Base-by-base conservation (phyloP, 2,797 vertebrate species). In the Galago senegalensis region DNA sequence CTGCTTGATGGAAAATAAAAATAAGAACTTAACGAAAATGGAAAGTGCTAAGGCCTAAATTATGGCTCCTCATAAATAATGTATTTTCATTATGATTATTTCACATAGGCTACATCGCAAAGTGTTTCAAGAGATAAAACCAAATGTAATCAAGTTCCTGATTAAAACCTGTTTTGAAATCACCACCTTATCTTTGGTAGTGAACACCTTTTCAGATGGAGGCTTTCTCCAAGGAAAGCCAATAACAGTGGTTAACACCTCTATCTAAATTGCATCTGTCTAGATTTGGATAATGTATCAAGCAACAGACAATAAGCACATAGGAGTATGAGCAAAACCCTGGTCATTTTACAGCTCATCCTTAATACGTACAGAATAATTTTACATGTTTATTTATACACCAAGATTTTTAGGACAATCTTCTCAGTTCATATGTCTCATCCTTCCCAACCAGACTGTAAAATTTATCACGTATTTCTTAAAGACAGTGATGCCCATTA, bases 21-120 rank as follows among this genome's bases (percentile, higher is more conserved):
- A 77, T 43, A 93, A 94, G 81, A 93, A 96, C 31, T 61, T 86
- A 88, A 40, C 58, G 91, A 97, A 87, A 91, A 95, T 40, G 82
- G 46, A 20, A 87, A 90, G 21, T 96, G 70, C 49, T 89, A 5
- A 86, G 27, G 63, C 29, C 94, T 87, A 96, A 93, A 92, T 79
- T 61, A 95, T 49, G 18, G 37, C 80, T 73, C 53, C 80, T 89
- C 60, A 89, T 63, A 83, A 97, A 77, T 76, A 80, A 69, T 69
- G 61, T 49, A 86, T 69, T 89, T 94, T 93, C 80, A 91, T 60
- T 76, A 56, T n/a, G n/a, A 89, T 67, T 81, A 95, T 85, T 95
- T 90, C 89, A 90, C 14, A 87, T n/a, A 72, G 56, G 18, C n/a
- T 63, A 86, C n/a, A 25, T 73, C n/a, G 60, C 92, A 80, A 95